Evolutionary conservation across 2,888 invertebrate genomes (phyloP), one percentile per base, ranked within the genome.

Genomic region (Oxytorus armatus): DNA sequence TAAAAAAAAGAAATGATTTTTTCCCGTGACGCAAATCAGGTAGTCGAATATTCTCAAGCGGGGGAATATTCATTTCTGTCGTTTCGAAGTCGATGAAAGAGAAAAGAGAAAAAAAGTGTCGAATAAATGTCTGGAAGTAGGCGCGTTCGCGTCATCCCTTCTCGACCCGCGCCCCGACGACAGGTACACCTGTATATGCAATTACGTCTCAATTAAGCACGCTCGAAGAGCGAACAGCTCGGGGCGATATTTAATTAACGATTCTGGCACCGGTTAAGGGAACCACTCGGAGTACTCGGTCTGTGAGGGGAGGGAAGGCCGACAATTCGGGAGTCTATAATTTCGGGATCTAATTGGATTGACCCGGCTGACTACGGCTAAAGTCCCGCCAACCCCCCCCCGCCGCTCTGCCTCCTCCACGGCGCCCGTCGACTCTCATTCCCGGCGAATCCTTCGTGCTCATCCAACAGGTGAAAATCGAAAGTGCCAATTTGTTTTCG

Each of bases 191-290:
- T 63, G 76, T 76, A 79, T 59, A 79, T 51, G 79, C 79, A 79
- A 79, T 79, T 79, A 79, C 70, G 76, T 79, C 68, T 79, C 76
- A 79, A 79, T 79, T 79, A 79, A 79, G 76, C 53, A 79, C 72
- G 79, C 76, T 72, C 72, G 78, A 73, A 72, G 55, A 79, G 73
- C 72, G 66, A 76, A 55, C 42, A 68, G 72, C 79, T 49, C 55
- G 25, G 70, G 79, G 75, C 36, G 29, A 29, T 29, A 29, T 76
- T 79, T 79, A 72, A 79, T 79, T 79, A 79, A 79, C 76, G 79
- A 76, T 79, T 72, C 76, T 76, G 65, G 75, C 75, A 75, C 23
- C 66, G 72, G 63, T 69, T 47, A 47, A 73, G 57, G 73, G 83
- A 77, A 75, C 72, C 61, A 75, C 78, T 55, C 11, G 23, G 25